A percentile compares a stretch with the other conserved stretches of the same genome.
Evolutionary conservation across 2,888 invertebrate genomes (phyloP).

Genomic region (Malachius bipustulatus): DNA sequence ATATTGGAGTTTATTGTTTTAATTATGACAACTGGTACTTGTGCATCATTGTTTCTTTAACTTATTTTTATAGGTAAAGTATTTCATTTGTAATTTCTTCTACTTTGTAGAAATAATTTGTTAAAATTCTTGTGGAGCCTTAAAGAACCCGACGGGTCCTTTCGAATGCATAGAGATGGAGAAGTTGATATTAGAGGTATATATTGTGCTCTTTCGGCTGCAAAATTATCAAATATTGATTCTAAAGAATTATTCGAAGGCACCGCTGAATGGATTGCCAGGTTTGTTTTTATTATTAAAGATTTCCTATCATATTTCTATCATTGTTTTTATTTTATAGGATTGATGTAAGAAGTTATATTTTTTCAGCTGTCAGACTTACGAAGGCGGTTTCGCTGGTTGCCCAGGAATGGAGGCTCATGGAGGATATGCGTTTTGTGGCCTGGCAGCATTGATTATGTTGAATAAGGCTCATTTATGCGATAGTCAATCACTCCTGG

Average conservation of each 20-base stretch:
- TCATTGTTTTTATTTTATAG: constrained; percentile 8
- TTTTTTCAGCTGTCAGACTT: constrained; percentile 74
- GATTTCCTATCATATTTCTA: constrained; percentile 8
- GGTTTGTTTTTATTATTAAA: too few species aligned
- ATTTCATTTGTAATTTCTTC: neutral
- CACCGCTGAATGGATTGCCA: constrained; percentile 84
- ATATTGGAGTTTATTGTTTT: too few species aligned
- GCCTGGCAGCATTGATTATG: constrained; percentile 77
- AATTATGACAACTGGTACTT: too few species aligned
- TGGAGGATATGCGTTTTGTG: constrained; percentile 99
- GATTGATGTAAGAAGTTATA: constrained; percentile 5
- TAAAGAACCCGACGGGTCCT: constrained; percentile 77
- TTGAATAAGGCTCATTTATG: constrained; percentile 64
- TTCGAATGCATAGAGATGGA: constrained; percentile 81
- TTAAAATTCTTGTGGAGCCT: constrained; percentile 68
- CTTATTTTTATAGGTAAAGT: too few species aligned
- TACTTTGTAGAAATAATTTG: constrained; percentile 46
- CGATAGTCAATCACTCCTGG: constrained; percentile 62
- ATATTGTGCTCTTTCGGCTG: constrained; percentile 92
- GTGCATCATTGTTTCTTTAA: too few species aligned
- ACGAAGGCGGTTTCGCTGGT: constrained; percentile 97
- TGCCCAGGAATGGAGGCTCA: constrained; percentile 94
- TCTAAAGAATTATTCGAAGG: constrained; percentile 67
- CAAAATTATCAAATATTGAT: constrained; percentile 71
- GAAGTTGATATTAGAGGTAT: constrained; percentile 90